phyloP scores from a whole-genome alignment of 2,888 invertebrate genomes.

The Drosophila mercatorum region DNA sequence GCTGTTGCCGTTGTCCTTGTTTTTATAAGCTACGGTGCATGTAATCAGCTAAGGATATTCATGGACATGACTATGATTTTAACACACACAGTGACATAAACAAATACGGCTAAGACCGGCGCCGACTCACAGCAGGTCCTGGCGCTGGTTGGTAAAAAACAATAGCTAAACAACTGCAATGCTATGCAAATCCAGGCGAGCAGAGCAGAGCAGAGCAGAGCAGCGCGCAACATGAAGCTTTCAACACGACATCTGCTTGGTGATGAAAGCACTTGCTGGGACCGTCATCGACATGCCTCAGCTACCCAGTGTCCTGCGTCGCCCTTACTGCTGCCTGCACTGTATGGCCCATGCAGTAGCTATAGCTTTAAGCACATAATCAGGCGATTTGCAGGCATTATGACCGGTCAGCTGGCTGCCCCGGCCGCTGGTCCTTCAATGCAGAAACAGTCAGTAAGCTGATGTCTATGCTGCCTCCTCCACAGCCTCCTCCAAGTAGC shows the following conservation, averaged over 20 bases:
- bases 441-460: conserved; percentile 36
- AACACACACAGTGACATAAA: conserved; percentile 31
- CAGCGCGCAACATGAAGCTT: conserved; percentile 49
- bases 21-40: conserved; percentile 73
- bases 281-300: conserved; percentile 50
- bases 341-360: conserved; percentile 33
- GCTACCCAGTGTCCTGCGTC: conserved; percentile 15
- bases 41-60: conserved; percentile 77
- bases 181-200: conserved; percentile 67
- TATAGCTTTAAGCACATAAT: conserved; percentile 65
- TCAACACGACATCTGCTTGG: conserved; percentile 57
- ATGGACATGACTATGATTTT: conserved; percentile 80
- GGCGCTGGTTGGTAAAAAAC: conserved; percentile 36
- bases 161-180: conserved; percentile 59
- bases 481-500: conserved; percentile 4
- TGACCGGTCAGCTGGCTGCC: conserved; percentile 32
- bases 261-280: conserved; percentile 55
- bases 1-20: conserved; percentile 49
- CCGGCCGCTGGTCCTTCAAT: conserved; percentile 22
- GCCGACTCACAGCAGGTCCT: conserved; percentile 68
- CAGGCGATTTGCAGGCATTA: conserved; percentile 77
- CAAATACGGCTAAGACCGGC: conserved; percentile 36
- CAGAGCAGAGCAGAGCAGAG: conserved; percentile 3
- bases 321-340: conserved; percentile 13
- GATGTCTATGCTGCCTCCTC: conserved; percentile 19